These are phyloP conservation scores for Stegodyphus dumicola DNA, from an alignment of 1,140 invertebrate genomes.

Conservation along the genomic window DNA sequence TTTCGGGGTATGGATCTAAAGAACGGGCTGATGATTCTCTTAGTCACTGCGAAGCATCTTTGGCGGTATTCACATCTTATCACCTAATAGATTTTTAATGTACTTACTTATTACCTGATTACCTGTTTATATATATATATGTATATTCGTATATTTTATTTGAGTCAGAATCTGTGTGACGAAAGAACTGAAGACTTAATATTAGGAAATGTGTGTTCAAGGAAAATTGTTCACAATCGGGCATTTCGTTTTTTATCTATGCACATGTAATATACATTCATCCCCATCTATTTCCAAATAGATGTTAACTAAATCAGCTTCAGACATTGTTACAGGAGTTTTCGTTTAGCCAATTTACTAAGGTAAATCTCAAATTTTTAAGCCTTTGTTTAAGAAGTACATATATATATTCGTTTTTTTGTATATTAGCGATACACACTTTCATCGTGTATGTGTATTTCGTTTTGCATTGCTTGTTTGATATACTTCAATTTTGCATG, in stretches of 20 bases:
- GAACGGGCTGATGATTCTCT: too few species aligned
- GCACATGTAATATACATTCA: neutral
- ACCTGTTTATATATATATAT: neutral
- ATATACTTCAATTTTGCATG: too few species aligned
- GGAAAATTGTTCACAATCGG: neutral
- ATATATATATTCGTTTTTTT: too few species aligned
- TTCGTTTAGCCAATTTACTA: neutral
- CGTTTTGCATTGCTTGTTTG: too few species aligned
- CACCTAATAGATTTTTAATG: neutral
- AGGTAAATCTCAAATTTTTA: neutral
- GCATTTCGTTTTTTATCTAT: neutral
- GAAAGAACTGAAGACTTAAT: too few species aligned
- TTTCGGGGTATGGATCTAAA: too few species aligned
- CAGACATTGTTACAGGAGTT: neutral
- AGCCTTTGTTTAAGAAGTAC: neutral
- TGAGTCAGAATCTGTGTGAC: neutral
- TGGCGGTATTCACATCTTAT: neutral
- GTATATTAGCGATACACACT: too few species aligned
- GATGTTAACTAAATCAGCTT: neutral
- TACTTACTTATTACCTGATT: neutral
- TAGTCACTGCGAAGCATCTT: too few species aligned
- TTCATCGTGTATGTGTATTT: too few species aligned
- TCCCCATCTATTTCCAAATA: neutral
- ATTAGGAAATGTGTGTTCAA: too few species aligned
- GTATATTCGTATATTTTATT: neutral